phyloP scores from a whole-genome alignment of 2,888 invertebrate species.

The Neocrepidodera transversa region DNA sequence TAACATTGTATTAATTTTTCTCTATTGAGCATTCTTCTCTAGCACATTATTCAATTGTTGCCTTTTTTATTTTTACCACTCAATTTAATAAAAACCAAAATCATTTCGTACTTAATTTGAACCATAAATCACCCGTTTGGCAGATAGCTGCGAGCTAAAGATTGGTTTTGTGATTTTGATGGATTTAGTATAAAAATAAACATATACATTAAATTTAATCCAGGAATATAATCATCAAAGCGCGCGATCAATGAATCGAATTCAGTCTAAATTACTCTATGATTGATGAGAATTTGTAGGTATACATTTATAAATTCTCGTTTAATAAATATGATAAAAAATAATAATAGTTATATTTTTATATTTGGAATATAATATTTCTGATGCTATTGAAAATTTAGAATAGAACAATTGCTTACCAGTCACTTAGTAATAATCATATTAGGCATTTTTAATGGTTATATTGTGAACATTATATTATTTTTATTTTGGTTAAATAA shows the following conservation, averaged over 20 bases:
- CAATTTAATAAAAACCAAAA: constrained; percentile 4
- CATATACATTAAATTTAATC: neutral
- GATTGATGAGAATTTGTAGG: constrained; percentile 4
- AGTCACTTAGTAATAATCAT: too few species aligned
- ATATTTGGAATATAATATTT: too few species aligned
- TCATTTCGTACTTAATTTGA: neutral
- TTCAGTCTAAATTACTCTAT: neutral
- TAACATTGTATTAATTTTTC: too few species aligned
- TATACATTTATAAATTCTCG: neutral
- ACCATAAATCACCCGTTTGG: neutral
- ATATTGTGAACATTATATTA: too few species aligned
- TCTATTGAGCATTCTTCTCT: too few species aligned
- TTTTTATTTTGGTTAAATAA: too few species aligned
- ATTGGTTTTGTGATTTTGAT: constrained; percentile 4
- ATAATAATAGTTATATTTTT: too few species aligned
- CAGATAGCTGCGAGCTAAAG: neutral
- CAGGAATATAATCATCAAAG: neutral
- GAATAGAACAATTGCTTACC: too few species aligned
- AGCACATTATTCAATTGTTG: too few species aligned
- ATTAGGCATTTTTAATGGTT: too few species aligned
- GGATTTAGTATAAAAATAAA: constrained; percentile 5
- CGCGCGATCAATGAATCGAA: neutral
- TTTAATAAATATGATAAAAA: neutral
- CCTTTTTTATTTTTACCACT: too few species aligned
- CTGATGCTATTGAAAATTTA: too few species aligned